Percentiles rank a stretch among this genome's conserved stretches.
Evolutionary conservation across 2,888 invertebrate genomes (phyloP).

Genomic region (Stomorhina lunata): DNA sequence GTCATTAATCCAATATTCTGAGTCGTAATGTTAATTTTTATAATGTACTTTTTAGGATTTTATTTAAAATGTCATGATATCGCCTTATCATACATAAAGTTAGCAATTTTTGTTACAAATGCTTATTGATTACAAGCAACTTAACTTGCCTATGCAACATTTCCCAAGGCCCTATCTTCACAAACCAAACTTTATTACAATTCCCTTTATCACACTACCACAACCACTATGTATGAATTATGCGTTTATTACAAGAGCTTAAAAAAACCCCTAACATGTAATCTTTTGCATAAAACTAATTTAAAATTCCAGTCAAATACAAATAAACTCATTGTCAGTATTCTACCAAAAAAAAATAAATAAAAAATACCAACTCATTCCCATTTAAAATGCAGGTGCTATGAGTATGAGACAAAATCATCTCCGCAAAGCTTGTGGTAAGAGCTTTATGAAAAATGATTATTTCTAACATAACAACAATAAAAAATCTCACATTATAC

Average conservation of each 20-base stretch:
- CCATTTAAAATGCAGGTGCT: neutral
- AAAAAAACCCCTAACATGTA: constrained; percentile 4
- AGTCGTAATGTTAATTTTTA: too few relatives aligned
- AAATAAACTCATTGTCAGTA: constrained; percentile 49
- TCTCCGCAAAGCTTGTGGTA: neutral
- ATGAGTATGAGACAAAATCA: neutral
- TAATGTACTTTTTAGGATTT: too few relatives aligned
- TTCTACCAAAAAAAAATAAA: neutral
- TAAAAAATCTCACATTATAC: neutral
- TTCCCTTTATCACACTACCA: too few relatives aligned
- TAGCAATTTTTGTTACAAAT: too few relatives aligned
- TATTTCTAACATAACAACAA: constrained; percentile 31
- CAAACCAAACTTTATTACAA: too few relatives aligned
- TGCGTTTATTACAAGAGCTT: constrained; percentile 7
- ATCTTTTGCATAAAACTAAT: constrained; percentile 35
- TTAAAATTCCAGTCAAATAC: constrained; percentile 61
- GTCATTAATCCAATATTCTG: too few relatives aligned
- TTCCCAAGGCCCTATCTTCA: too few relatives aligned
- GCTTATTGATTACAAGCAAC: too few relatives aligned
- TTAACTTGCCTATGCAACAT: too few relatives aligned
- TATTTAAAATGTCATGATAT: too few relatives aligned
- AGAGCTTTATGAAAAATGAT: constrained; percentile 8
- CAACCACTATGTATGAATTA: neutral
- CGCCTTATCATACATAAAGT: too few relatives aligned
- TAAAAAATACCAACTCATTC: too few relatives aligned